These are phyloP conservation scores for Pterocles gutturalis DNA, from an alignment of 2,113 vertebrate species.

Conservation along the genomic window DNA sequence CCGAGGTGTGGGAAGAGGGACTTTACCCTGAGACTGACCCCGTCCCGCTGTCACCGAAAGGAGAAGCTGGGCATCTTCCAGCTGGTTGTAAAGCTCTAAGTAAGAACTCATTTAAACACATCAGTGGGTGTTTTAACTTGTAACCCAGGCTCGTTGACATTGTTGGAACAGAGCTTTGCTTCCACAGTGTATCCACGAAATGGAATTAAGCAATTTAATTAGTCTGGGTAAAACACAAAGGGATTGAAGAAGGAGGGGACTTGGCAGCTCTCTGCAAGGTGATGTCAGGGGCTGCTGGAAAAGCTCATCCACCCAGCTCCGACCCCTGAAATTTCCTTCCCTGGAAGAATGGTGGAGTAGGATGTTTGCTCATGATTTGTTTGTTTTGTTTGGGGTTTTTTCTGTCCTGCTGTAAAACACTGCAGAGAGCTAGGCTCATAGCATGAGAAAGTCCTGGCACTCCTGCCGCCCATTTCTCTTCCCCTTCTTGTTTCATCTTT, in stretches of 20 bases:
- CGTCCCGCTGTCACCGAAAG: rapidly evolving
- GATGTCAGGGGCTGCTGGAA: slow-evolving; percentile 1
- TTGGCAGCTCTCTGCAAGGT: not conserved
- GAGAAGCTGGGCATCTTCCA: not conserved
- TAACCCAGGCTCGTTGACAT: not conserved
- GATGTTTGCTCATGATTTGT: not conserved
- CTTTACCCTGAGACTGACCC: not conserved
- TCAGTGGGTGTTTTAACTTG: not conserved
- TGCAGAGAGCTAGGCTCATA: not conserved
- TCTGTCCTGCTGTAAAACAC: not conserved
- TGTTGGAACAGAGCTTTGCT: slow-evolving; percentile 13
- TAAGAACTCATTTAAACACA: not conserved
- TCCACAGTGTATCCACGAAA: not conserved
- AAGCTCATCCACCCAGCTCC: not conserved
- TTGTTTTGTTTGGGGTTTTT: not conserved
- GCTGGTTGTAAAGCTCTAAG: not conserved
- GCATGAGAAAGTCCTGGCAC: not conserved
- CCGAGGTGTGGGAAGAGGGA: not conserved
- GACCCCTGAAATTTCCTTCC: not conserved
- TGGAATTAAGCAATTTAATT: slow-evolving; percentile 52
- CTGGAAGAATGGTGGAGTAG: not conserved
- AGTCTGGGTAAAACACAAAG: slow-evolving; percentile 34
- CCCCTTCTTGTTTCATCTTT: not conserved
- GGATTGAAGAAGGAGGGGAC: not conserved
- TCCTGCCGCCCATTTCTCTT: not conserved